Conservation (phyloP, 30 jellyfish, hydroid and myxozoan genomes). For the Morbakka virulenta region DNA sequence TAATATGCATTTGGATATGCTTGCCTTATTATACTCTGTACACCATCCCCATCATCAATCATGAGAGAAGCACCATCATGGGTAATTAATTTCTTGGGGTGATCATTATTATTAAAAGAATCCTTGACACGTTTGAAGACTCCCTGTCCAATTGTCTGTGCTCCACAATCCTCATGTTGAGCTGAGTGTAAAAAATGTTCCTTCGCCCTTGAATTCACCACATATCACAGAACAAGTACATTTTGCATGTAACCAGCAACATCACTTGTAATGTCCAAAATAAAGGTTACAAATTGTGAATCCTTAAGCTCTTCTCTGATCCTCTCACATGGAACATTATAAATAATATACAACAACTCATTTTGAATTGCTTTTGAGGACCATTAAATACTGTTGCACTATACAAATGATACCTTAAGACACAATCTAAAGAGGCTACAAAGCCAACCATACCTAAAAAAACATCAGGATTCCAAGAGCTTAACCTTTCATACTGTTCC, state of each 20-base stretch:
- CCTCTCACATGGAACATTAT: neutral
- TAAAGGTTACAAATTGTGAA: slow-evolving; percentile 1
- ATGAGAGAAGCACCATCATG: slow-evolving; percentile 50
- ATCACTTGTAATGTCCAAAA: slow-evolving; percentile 27
- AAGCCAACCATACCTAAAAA: slow-evolving; percentile 37
- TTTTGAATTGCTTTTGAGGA: slow-evolving; percentile 44
- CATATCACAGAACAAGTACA: slow-evolving; percentile 34
- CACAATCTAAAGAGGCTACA: neutral
- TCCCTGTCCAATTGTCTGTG: slow-evolving; percentile 2
- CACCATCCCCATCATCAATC: slow-evolving; percentile 38
- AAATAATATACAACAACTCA: slow-evolving; percentile 41
- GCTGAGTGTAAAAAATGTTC: slow-evolving; percentile 18
- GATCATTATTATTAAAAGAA: slow-evolving; percentile 7
- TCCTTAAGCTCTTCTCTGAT: slow-evolving; percentile 34
- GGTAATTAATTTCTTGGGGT: slow-evolving; percentile 11
- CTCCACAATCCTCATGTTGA: slow-evolving; percentile 3
- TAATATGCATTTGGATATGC: slow-evolving; percentile 39
- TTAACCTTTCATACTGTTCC: slow-evolving; percentile 55
- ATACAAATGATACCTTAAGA: slow-evolving; percentile 19
- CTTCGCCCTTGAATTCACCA: slow-evolving; percentile 1
- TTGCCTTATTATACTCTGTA: slow-evolving; percentile 14
- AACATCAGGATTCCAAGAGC: too few species aligned
- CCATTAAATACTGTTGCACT: too few species aligned
- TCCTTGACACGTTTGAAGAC: slow-evolving; percentile 6
- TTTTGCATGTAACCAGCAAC: slow-evolving; percentile 5